Percentiles rank a stretch among this genome's conserved stretches.
phyloP scores from a whole-genome alignment of 1,140 invertebrate species.

The Sitobion miscanthi region DNA sequence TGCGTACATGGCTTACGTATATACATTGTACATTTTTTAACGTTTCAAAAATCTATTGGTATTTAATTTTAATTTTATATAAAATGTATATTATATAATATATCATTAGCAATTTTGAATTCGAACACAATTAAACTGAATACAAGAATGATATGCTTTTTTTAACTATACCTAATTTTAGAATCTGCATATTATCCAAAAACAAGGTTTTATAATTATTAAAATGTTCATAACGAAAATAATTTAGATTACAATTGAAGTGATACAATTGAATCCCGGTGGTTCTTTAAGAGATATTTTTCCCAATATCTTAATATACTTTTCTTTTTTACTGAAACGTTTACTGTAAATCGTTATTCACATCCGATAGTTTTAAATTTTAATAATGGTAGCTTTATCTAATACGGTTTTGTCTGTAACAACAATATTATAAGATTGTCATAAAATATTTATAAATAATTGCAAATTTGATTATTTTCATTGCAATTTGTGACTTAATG shows the following conservation, averaged over 20 bases:
- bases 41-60: neutral
- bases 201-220: too few relatives aligned
- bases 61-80: neutral
- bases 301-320: neutral
- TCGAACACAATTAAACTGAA: neutral
- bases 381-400: too few relatives aligned
- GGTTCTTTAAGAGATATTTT: neutral
- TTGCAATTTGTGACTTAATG: neutral
- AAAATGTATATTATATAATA: neutral
- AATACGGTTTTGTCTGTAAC: too few relatives aligned
- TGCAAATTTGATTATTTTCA: neutral
- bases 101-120: neutral
- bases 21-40: neutral
- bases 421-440: too few relatives aligned
- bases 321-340: neutral
- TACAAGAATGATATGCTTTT: too few relatives aligned
- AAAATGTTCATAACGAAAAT: neutral
- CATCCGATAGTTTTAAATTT: too few relatives aligned
- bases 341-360: neutral
- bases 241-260: neutral
- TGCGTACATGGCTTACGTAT: too few relatives aligned
- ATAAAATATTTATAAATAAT: neutral
- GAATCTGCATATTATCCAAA: too few relatives aligned
- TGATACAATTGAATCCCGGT: neutral
- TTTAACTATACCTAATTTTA: too few relatives aligned